Evolutionary conservation across 2,797 vertebrate genomes (phyloP), one percentile per base, ranked within the genome.

Genomic region (Catamblyrhynchus diadema): DNA sequence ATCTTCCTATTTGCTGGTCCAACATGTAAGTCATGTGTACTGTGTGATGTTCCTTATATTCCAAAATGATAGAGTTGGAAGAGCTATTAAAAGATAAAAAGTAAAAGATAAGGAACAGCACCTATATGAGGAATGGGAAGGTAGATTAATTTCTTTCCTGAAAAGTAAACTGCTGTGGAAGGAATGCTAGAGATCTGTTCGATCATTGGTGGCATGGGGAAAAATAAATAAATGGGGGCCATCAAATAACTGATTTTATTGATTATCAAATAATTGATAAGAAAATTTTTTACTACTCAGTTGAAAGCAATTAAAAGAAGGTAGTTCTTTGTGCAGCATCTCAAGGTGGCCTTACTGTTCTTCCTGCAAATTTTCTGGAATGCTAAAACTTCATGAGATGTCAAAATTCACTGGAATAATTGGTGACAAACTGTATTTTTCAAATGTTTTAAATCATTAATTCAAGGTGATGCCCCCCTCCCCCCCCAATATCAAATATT

Each of bases 21-120:
- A 57, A 19, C 12, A 25, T 0, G 0, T 28, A 45, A 28, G 2
- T 33, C 12, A 14, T 16, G 5, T 39, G 37, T 30, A n/a, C 6
- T 24, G 10, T 47, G 12, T 75, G 44, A 14, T 28, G 10, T 37
- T 78, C 41, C 30, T 56, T 9, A 3, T 59, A 18, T 25, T 77
- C 28, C 32, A 41, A 73, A 62, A 62, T 21, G 1, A 32, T 22
- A 5, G 17, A 42, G 22, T 32, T 50, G 27, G 18, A 74, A 32
- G 12, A 66, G 14, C 18, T 86, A 44, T 25, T 8, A 39, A 30
- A 23, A 45, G 19, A 50, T 56, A 42, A 60, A 45, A 54, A 48
- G 14, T 32, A 10, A 78, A 67, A 62, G 7, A 8, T 57, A 62
- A 47, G 33, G 18, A 69, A 24, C 15, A 28, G 45, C 9, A 21